Conservation (phyloP, 2,113 vertebrate genomes). For the Galeopterus variegatus region DNA sequence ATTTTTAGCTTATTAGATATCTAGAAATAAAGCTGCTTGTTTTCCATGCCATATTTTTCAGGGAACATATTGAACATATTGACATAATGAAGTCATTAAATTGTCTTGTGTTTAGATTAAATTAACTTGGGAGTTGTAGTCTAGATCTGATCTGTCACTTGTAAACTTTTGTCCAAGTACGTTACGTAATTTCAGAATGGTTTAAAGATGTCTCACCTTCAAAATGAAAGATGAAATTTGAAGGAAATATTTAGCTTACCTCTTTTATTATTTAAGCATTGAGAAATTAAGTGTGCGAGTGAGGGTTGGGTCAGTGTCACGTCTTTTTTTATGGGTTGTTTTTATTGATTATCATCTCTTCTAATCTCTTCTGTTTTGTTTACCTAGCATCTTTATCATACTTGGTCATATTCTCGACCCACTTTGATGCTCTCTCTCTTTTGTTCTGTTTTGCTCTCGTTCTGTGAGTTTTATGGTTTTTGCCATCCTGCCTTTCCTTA, state of each 20-base stretch:
- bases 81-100: neutral
- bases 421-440: neutral
- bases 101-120: neutral
- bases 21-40: conserved; percentile 6
- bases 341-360: neutral
- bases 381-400: neutral
- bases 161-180: neutral
- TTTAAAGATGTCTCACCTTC: conserved; percentile 16
- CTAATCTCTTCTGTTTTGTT: neutral
- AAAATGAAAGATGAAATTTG: neutral
- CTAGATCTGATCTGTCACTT: neutral
- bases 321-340: neutral
- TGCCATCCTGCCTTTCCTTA: neutral
- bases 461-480: neutral
- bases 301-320: neutral
- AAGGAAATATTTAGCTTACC: conserved; percentile 1
- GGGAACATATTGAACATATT: neutral
- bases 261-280: conserved; percentile 13
- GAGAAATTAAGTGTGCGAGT: neutral
- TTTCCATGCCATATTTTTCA: neutral
- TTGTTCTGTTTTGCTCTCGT: neutral
- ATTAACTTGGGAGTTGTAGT: neutral
- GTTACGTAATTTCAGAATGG: neutral
- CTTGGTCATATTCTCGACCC: neutral
- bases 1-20: neutral